Evolutionary conservation across 2,797 vertebrate species (phyloP), one percentile per base, ranked within the genome.

Genomic region (Sebastiscus tertius): DNA sequence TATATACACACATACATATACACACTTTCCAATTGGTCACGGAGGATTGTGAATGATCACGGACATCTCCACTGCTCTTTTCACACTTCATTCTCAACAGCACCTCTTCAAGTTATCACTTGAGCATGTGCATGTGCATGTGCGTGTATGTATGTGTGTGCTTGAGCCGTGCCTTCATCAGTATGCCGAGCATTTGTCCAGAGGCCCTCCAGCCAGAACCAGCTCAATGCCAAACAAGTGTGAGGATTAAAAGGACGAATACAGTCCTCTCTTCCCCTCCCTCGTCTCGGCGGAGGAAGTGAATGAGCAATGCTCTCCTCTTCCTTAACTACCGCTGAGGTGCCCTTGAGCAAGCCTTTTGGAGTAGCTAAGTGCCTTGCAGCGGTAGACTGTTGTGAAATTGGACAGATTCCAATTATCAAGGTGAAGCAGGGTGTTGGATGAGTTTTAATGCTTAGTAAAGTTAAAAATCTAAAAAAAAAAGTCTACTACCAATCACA

Each of bases 191-290:
- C 86, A 49, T 90, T 92, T 88, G 81, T 89, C 84, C 87, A 77
- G 83, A 86, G 81, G 82, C 89, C 84, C 91, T 94, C 85, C 80
- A 94, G 90, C 86, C 76, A 92, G 73, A 88, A 86, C 81, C 84
- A 87, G 89, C 93, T 94, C 92, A 94, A 93, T 92, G 91, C 92
- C 93, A 94, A 93, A 93, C 92, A 93, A 94, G 89, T 89, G 81
- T 83, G 79, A 87, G 92, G 91, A 93, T 94, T 92, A 92, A 91
- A 54, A 93, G 84, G 87, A 92, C 89, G 62, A 88, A 89, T 77
- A 81, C 83, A 86, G 84, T 85, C 87, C 88, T 87, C 87, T 81
- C 79, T 76, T 82, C 80, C 79, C 36, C 42, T 29, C 39, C 79
- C 71, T 87, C 24, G 27, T 84, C 84, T 89, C 66, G 20, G 68